Evolutionary conservation across 2,797 vertebrate genomes (phyloP).

Genomic region (Clamator glandarius): DNA sequence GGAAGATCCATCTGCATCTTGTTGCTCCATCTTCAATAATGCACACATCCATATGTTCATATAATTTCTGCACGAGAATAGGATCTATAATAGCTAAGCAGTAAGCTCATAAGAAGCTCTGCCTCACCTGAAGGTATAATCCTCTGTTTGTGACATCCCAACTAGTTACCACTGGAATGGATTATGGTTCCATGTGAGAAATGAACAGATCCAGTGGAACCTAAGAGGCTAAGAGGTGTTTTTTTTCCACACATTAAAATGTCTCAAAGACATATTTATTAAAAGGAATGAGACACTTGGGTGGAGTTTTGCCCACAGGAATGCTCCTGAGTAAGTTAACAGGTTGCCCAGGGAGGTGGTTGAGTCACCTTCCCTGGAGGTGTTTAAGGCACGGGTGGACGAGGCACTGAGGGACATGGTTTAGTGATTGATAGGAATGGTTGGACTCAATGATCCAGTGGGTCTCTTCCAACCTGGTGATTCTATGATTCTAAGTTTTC

Average conservation of each 20-base stretch:
- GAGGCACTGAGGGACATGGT: too few species aligned
- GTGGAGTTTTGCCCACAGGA: not conserved
- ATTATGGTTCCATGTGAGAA: slow-evolving; percentile 38
- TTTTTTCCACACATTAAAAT: not conserved
- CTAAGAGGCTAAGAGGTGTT: not conserved
- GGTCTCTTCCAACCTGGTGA: too few species aligned
- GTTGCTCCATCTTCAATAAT: not conserved
- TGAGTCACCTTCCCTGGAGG: too few species aligned
- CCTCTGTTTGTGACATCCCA: slow-evolving; percentile 53
- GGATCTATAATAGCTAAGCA: not conserved
- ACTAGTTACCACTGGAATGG: slow-evolving; percentile 31
- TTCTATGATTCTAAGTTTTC: too few species aligned
- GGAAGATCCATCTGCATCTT: not conserved
- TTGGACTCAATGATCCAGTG: too few species aligned
- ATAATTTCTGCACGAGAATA: slow-evolving; percentile 1
- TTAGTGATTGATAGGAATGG: too few species aligned
- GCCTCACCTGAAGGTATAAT: slow-evolving; percentile 41
- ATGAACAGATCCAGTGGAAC: not conserved
- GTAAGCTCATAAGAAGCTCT: slow-evolving; percentile 23
- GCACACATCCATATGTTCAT: accelerated
- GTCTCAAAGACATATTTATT: not conserved
- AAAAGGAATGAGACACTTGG: not conserved
- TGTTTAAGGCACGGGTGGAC: too few species aligned
- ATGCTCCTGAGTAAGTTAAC: not conserved
- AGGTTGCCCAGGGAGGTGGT: too few species aligned